Base-by-base conservation (phyloP, 2,888 invertebrate genomes). In the Patella depressa region DNA sequence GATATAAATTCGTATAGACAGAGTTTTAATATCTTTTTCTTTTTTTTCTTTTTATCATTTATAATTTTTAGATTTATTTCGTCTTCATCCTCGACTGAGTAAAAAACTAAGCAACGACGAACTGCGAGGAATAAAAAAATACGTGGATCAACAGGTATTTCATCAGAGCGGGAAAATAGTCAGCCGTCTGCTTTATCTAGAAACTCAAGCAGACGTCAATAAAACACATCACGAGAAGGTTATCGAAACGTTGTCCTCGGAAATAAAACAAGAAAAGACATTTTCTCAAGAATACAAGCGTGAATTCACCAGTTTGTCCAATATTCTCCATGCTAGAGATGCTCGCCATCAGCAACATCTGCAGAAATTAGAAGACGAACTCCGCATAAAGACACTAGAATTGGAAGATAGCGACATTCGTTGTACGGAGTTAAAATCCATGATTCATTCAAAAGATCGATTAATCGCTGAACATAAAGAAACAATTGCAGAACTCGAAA, bases 91-190 rank as follows among this genome's bases (percentile, higher is more conserved):
- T 11, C 19, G 65, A 12, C 24, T 65, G 24, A 24, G 19, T 12
- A 65, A 65, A 3, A 65, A 65, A 65, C 65, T 65, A 14, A 65
- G 65, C 65, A 65, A 65, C 24, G 65, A 65, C 19, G 65, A 65
- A 24, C 19, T 65, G 2, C 19, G 24, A 65, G 65, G 65, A 7
- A 19, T 65, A 9, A 65, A 65, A 11, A 7, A 65, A 24, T 65
- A 24, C 24, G 24, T 65, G 14, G 65, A 65, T 2, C 11, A 65
- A 9, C 65, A 65, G 14, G 65, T 65, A 3, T 65, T 65, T 24
- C 19, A 24, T 5, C 24, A 19, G 12, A 19, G 24, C 19, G 24
- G 24, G 19, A 65, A 65, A 12, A 65, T 65, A 14, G 3, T 65
- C 11, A 24, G 14, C 4, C 19, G 24, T 19, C 24, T 65, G 24